Base-by-base conservation (phyloP, 2,113 vertebrate species). In the Rhineura floridana region DNA sequence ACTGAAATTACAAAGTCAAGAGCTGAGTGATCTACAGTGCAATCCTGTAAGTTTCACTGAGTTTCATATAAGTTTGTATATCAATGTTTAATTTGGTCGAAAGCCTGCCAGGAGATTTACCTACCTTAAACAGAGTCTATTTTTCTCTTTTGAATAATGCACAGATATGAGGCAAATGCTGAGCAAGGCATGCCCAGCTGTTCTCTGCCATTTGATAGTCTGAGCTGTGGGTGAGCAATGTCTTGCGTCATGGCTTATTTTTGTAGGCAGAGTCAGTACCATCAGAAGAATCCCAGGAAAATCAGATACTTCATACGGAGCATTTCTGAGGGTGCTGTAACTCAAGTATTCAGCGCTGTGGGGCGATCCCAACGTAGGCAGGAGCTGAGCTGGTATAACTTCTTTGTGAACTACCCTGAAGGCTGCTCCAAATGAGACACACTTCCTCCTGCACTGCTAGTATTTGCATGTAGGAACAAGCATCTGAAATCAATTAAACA, bases 101-200 rank as follows among this genome's bases (percentile, higher is more conserved):
- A 62, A 21, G n/a, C 44, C 50, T 81, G 86, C 67, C 6, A 84
- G 59, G 81, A 78, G 76, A 86, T 91, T 91, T 83, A 90, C 82
- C 75, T 89, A 87, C 84, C 89, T 87, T 72, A 86, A 82, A 85
- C 84, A 33, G 77, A 83, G 59, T 90, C 89, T 95, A 93, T 95
- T 94, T 96, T 87, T 50, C 70, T 2, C n/a, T 89, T 95, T 93
- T 85, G 86, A 94, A 92, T 94, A 95, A 95, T 81, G 36, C 89
- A 62, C 84, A 94, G 88, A 89, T 91, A 97, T 92, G 96, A 93
- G 88, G 83, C 94, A 86, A 94, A 93, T 95, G 92, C 90, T 94
- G 90, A 89, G 94, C 97, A 96, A 97, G 96, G 94, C 93, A 96
- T 96, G 95, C 96, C 93, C 97, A 98, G 97, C 96, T 98, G 97